Evolutionary conservation across 2,113 vertebrate genomes (phyloP).

Genomic region (Castor canadensis): DNA sequence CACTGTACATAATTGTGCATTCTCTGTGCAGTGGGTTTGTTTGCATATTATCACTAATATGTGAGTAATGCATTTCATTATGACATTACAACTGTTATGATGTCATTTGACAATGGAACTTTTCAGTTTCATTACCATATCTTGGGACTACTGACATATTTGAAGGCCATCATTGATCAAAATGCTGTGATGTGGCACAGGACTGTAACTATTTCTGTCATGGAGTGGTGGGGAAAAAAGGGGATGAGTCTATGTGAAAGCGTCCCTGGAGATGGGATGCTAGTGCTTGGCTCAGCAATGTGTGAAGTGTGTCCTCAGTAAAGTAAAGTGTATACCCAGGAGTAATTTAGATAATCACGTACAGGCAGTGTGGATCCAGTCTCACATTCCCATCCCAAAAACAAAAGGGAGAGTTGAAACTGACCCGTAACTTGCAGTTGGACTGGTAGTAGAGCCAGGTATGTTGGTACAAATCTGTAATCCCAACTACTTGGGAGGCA

Average conservation of each 20-base stretch:
- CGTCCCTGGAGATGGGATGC: background rate
- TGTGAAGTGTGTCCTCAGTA: background rate
- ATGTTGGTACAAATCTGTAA: no score
- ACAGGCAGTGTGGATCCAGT: fast-evolving
- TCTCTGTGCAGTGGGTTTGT: no score
- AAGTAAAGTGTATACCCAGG: background rate
- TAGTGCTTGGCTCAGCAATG: background rate
- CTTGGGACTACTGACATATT: no score
- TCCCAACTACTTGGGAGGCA: no score
- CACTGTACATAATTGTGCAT: background rate
- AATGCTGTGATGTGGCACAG: background rate
- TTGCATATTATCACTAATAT: no score
- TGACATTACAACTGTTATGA: background rate
- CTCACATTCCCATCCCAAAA: background rate
- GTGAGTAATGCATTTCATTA: no score
- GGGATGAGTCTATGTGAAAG: background rate
- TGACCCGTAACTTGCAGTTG: background rate
- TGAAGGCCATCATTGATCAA: no score
- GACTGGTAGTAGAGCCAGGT: no score
- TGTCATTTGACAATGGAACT: no score
- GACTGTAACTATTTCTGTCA: background rate
- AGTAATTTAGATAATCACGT: background rate
- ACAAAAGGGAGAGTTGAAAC: background rate
- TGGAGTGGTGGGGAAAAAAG: background rate
- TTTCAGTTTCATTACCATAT: background rate